Base-by-base conservation (phyloP, 1,140 invertebrate genomes). In the Pissodes strobi region DNA sequence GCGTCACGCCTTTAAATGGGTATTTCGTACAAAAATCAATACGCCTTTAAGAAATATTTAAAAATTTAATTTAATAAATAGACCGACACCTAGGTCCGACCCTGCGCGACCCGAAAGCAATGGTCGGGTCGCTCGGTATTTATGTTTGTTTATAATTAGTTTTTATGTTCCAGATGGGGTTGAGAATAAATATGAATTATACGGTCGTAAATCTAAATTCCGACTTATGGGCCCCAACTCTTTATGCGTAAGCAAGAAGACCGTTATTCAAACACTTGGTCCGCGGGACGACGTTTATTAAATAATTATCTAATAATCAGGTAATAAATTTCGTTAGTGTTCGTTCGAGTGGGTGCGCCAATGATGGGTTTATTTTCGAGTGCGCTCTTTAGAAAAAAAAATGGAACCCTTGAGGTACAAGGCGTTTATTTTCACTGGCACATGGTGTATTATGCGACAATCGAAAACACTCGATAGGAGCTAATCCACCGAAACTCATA, bases 91-190 rank as follows among this genome's bases (percentile, higher is more conserved):
- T n/a, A n/a, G n/a, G n/a, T n/a, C n/a, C n/a, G n/a, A n/a, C n/a
- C n/a, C n/a, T n/a, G n/a, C n/a, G n/a, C n/a, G n/a, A n/a, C n/a
- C n/a, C n/a, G n/a, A n/a, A n/a, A n/a, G n/a, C n/a, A n/a, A n/a
- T n/a, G n/a, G n/a, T n/a, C n/a, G n/a, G n/a, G n/a, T n/a, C n/a
- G n/a, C n/a, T n/a, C n/a, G n/a, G n/a, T n/a, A 59, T 64, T 64
- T 64, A 64, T 64, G 61, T 64, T 64, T 64, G 61, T 64, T 64
- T 64, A 64, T 64, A 64, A 64, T 64, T 64, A 56, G 61, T 64
- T 64, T 64, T 64, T 64, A 64, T 64, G 61, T 38, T 23, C 61
- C 61, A 64, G 61, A 64, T 64, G 52, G 61, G 61, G 61, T 53
- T 64, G 61, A 34, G 38, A 63, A 63, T 63, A 64, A 56, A 64